phyloP scores from a whole-genome alignment of 2,113 vertebrate species.

The Castor canadensis region DNA sequence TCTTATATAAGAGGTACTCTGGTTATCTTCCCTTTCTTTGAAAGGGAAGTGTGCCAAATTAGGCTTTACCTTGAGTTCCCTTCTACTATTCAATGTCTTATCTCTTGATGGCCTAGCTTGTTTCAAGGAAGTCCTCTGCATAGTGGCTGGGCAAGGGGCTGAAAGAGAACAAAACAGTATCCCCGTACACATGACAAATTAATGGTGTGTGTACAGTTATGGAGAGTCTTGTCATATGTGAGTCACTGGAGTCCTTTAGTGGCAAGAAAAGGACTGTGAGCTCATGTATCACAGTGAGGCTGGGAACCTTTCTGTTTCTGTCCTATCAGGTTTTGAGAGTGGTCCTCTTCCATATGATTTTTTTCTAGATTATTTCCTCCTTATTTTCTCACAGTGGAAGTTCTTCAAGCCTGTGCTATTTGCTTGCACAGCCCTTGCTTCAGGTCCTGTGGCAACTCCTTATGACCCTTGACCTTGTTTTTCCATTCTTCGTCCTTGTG shows the following conservation, averaged over 20 bases:
- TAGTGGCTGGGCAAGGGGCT: neutral
- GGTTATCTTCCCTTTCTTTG: neutral
- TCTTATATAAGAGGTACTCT: neutral
- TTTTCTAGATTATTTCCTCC: neutral
- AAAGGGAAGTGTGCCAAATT: neutral
- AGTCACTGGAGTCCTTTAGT: neutral
- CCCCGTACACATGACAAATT: neutral
- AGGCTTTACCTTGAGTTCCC: neutral
- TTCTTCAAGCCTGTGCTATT: neutral
- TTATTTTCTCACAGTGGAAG: neutral
- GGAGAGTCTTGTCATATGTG: neutral
- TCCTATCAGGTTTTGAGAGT: neutral
- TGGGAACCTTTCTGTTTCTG: neutral
- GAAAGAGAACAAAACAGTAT: neutral
- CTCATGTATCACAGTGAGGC: neutral
- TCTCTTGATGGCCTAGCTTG: neutral
- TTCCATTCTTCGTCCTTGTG: neutral
- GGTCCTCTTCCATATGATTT: neutral
- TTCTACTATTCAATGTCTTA: neutral
- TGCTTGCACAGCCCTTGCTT: neutral
- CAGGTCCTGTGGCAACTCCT: neutral
- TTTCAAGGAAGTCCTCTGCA: neutral
- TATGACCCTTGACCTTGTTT: neutral
- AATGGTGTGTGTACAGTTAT: neutral
- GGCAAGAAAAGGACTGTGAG: neutral